phyloP scores from a whole-genome alignment of 2,888 invertebrate genomes.

The Cataglyphis altisquamis region DNA sequence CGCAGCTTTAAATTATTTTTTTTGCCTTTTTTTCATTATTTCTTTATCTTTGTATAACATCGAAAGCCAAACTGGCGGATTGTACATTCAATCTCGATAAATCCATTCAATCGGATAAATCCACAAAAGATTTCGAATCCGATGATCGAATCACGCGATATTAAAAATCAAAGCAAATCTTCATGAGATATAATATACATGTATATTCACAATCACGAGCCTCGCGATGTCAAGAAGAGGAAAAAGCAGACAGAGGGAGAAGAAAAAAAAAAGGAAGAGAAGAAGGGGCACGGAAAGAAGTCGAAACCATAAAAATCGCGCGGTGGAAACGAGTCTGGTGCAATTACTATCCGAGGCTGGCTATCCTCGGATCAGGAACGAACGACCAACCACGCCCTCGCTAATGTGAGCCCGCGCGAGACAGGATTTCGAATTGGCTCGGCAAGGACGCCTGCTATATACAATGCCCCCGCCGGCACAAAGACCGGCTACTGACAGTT shows the following conservation, averaged over 20 bases:
- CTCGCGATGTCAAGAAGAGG: slow-evolving; percentile 14
- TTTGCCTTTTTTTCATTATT: background rate
- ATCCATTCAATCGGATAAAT: background rate
- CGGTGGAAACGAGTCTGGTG: slow-evolving; percentile 79
- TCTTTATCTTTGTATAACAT: background rate
- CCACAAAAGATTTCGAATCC: background rate
- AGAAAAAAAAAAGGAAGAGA: background rate
- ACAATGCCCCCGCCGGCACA: slow-evolving; percentile 76
- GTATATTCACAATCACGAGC: slow-evolving; percentile 4
- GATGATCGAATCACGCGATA: background rate
- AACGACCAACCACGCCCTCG: slow-evolving; percentile 83
- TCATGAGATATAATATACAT: background rate
- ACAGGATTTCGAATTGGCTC: slow-evolving; percentile 82
- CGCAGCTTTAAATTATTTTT: background rate
- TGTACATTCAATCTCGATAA: background rate
- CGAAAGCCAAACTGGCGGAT: background rate
- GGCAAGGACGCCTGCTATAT: slow-evolving; percentile 84
- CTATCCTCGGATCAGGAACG: slow-evolving; percentile 79
- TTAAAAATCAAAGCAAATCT: slow-evolving; percentile 40
- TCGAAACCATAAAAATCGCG: slow-evolving; percentile 73
- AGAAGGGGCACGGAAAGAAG: slow-evolving; percentile 40
- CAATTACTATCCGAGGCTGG: slow-evolving; percentile 77
- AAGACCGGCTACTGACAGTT: slow-evolving; percentile 76
- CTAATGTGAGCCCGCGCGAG: slow-evolving; percentile 82
- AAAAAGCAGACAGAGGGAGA: background rate